Percentiles rank a stretch among this genome's conserved stretches.
phyloP scores from a whole-genome alignment of 2,888 invertebrate species.

The Drosophila dives region DNA sequence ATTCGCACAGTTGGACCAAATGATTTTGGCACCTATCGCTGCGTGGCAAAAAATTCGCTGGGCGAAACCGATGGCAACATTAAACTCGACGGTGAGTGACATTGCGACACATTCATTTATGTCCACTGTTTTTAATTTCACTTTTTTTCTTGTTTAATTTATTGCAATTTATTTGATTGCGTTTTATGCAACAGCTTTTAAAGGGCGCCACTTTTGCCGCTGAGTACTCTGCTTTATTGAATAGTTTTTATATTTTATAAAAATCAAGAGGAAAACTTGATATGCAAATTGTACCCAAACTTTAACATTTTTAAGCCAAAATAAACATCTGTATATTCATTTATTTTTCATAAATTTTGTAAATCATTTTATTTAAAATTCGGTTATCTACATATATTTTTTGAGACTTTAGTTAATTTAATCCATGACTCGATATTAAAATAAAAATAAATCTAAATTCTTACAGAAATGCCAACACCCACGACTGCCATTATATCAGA shows the following conservation, averaged over 20 bases:
- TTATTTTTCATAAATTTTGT: not conserved
- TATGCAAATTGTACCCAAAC: not conserved
- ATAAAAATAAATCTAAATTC: not conserved
- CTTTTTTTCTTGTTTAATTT: constrained; percentile 33
- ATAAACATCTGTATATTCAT: not conserved
- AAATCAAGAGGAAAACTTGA: not conserved
- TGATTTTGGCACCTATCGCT: constrained; percentile 95
- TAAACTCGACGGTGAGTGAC: constrained; percentile 92
- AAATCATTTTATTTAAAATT: not conserved
- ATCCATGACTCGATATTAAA: not conserved
- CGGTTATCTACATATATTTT: no score
- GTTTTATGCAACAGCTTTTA: constrained; percentile 16
- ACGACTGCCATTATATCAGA: constrained; percentile 90
- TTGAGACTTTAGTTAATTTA: not conserved
- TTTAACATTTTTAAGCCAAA: not conserved
- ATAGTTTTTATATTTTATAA: not conserved
- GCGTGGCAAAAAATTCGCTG: constrained; percentile 95
- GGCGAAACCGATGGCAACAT: constrained; percentile 96
- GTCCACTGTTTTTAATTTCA: constrained; percentile 1
- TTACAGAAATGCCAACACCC: constrained; percentile 93
- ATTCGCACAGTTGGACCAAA: constrained; percentile 91
- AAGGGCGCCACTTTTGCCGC: not conserved
- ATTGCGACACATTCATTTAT: constrained; percentile 12
- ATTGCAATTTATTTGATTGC: constrained; percentile 36
- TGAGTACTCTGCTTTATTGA: not conserved